phyloP scores from a whole-genome alignment of 2,113 vertebrate genomes.

The Indicator maculatus region DNA sequence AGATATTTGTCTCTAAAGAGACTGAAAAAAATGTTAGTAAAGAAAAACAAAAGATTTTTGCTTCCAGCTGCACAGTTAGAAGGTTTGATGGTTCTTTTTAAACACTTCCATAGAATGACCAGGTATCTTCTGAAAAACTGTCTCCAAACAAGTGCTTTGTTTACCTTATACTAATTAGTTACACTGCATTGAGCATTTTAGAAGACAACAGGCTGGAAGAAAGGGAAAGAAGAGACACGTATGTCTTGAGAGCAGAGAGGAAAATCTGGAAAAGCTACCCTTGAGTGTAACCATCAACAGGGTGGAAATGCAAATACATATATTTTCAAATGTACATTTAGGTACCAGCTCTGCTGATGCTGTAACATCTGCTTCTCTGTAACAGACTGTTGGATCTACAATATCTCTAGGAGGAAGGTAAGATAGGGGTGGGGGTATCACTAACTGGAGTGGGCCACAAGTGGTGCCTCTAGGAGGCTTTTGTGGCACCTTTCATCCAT shows the following conservation, averaged over 20 bases:
- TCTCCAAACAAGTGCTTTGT: neutral
- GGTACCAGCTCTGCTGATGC: constrained; percentile 70
- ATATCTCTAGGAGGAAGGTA: constrained; percentile 77
- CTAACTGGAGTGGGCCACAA: constrained; percentile 77
- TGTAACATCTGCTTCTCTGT: constrained; percentile 73
- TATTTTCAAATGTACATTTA: constrained; percentile 79
- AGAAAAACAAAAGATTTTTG: neutral
- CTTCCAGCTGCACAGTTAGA: neutral
- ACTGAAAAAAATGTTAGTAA: neutral
- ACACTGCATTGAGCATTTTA: constrained; percentile 52
- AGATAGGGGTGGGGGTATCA: constrained; percentile 81
- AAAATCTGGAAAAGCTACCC: constrained; percentile 66
- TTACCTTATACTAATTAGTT: neutral
- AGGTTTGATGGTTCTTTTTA: neutral
- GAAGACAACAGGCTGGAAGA: constrained; percentile 10
- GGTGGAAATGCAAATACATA: constrained; percentile 11
- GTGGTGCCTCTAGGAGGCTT: constrained; percentile 80
- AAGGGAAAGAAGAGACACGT: neutral
- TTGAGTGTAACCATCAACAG: neutral
- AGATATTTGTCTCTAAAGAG: neutral
- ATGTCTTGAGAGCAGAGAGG: constrained; percentile 34
- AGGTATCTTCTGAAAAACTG: neutral
- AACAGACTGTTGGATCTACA: constrained; percentile 62
- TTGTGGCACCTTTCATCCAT: constrained; percentile 79
- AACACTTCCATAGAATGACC: neutral